phyloP scores from a whole-genome alignment of 2,888 invertebrate genomes.

The Lacanobia wlatinum region DNA sequence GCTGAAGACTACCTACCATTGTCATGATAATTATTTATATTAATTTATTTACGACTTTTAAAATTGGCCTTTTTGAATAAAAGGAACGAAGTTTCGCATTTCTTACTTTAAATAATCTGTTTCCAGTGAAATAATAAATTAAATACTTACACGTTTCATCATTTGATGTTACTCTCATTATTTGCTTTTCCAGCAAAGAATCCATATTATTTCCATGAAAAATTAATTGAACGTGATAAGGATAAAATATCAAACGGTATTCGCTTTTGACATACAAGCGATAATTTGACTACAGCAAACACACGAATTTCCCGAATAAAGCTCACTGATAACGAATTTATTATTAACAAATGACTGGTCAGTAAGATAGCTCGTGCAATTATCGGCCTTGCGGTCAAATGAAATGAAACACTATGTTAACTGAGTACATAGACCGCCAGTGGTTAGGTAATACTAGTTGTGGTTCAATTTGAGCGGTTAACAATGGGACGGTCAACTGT shows the following conservation, averaged over 20 bases:
- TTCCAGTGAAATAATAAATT: constrained; percentile 4
- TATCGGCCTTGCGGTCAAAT: constrained; percentile 47
- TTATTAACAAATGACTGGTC: constrained; percentile 42
- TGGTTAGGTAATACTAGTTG: constrained; percentile 45
- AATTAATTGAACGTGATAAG: no score
- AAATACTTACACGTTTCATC: neutral
- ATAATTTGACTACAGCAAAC: constrained; percentile 16
- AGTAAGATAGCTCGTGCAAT: constrained; percentile 50
- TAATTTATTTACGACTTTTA: constrained; percentile 23
- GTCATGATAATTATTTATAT: constrained; percentile 28
- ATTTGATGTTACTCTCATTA: neutral
- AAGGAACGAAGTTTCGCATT: neutral
- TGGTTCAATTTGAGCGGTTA: constrained; percentile 31
- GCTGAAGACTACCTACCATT: constrained; percentile 14
- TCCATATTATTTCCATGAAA: constrained; percentile 5
- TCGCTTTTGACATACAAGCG: neutral
- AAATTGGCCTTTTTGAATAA: constrained; percentile 8
- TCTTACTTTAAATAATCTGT: neutral
- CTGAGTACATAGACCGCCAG: constrained; percentile 32
- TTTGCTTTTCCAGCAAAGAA: neutral
- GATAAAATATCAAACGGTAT: neutral
- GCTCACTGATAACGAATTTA: constrained; percentile 42
- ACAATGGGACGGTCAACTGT: constrained; percentile 30
- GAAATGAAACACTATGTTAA: constrained; percentile 48
- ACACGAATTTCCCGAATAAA: constrained; percentile 19